phyloP scores from a whole-genome alignment of 92 coral and sea anemone genomes.

The Pocillopora meandrina region DNA sequence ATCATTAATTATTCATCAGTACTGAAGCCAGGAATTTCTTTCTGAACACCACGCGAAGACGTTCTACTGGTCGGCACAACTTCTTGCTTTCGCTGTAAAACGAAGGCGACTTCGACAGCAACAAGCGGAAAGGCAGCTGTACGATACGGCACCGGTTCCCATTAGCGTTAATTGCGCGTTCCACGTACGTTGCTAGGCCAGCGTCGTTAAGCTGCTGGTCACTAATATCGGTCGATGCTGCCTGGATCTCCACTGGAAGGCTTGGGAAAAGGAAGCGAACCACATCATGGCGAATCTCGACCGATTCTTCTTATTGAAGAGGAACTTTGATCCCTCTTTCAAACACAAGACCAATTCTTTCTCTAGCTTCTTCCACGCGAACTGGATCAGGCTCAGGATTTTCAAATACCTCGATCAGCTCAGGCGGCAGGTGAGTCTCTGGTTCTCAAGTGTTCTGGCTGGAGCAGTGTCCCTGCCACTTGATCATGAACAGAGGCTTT shows the following conservation, averaged over 20 bases:
- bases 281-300: constrained; percentile 27
- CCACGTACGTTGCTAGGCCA: constrained; percentile 21
- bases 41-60: constrained; percentile 5
- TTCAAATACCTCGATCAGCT: constrained; percentile 21
- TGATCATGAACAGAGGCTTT: constrained; percentile 17
- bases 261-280: constrained; percentile 24
- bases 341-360: constrained; percentile 25
- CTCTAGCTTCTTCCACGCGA: constrained; percentile 20
- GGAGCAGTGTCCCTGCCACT: constrained; percentile 24
- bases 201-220: constrained; percentile 14
- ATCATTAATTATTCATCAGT: neutral
- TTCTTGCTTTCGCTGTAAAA: constrained; percentile 24
- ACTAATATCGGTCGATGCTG: neutral
- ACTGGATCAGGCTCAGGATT: constrained; percentile 34
- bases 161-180: constrained; percentile 18
- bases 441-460: constrained; percentile 26
- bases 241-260: constrained; percentile 16
- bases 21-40: neutral
- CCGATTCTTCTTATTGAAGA: constrained; percentile 21
- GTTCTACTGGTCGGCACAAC: constrained; percentile 22
- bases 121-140: constrained; percentile 29
- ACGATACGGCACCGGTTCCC: constrained; percentile 1
- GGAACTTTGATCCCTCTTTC: constrained; percentile 34
- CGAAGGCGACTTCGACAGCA: constrained; percentile 26
- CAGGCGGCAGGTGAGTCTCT: constrained; percentile 11